Percentiles rank a stretch among this genome's conserved stretches.
These are phyloP conservation scores for Calliphora vicina DNA, from an alignment of 1,140 invertebrate species.

Conservation along the genomic window DNA sequence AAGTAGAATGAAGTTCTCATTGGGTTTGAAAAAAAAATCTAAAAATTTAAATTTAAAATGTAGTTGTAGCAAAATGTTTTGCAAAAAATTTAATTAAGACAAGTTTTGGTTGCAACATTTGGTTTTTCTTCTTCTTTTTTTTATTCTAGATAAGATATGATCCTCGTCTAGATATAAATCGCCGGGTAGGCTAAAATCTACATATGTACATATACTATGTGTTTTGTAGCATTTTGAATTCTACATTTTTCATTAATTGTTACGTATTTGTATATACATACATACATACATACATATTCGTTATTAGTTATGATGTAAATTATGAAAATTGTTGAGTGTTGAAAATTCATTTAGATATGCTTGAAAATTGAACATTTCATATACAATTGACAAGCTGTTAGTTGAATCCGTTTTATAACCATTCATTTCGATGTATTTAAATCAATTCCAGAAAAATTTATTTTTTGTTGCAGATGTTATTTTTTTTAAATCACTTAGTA, in stretches of 20 bases:
- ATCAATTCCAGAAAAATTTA: no score
- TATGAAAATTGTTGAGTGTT: not conserved
- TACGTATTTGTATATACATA: not conserved
- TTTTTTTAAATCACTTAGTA: not conserved
- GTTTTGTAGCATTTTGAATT: not conserved
- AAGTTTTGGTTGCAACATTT: constrained; percentile 2
- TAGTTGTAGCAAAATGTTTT: constrained; percentile 1
- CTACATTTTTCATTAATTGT: not conserved
- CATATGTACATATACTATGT: no score
- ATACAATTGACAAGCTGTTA: no score
- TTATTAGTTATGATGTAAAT: not conserved
- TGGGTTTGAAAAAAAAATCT: not conserved
- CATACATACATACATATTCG: not conserved
- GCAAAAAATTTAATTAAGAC: not conserved
- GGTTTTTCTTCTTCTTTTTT: constrained; percentile 25
- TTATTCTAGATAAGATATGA: constrained; percentile 56
- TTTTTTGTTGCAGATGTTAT: not conserved
- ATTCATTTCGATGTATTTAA: no score
- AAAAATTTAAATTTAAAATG: not conserved
- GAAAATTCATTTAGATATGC: not conserved
- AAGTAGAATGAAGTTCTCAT: not conserved
- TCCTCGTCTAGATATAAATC: constrained; percentile 55
- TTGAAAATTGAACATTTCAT: not conserved
- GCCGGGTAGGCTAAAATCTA: constrained; percentile 51
- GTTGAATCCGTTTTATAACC: no score